Evolutionary conservation across 2,113 vertebrate genomes (phyloP).

Genomic region (Bagarius yarrelli): DNA sequence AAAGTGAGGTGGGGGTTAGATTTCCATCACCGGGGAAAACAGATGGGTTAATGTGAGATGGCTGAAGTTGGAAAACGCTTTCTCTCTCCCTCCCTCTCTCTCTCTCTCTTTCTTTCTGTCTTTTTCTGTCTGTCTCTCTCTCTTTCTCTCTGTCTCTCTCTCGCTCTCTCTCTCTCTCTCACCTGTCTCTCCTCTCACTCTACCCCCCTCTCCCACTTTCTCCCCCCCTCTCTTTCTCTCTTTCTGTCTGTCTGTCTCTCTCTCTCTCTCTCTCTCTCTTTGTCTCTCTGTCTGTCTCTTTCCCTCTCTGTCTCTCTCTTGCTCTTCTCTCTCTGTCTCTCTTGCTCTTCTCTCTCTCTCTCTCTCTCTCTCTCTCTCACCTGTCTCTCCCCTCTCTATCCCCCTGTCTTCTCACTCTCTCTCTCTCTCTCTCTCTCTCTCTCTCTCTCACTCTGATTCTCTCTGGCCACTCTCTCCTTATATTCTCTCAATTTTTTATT

Average conservation of each 20-base stretch:
- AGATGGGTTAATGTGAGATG: constrained; percentile 32
- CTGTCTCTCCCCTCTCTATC: neutral
- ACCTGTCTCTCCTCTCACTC: constrained; percentile 9
- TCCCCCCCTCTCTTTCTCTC: neutral
- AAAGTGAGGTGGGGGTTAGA: neutral
- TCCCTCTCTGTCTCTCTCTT: neutral
- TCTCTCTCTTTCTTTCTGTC: neutral
- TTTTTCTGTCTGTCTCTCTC: neutral
- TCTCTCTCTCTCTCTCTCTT: too few relatives aligned
- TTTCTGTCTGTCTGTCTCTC: neutral
- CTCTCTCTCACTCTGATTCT: neutral
- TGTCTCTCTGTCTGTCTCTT: neutral
- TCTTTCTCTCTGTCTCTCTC: neutral
- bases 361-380: constrained; percentile 8
- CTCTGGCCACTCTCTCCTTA: neutral
- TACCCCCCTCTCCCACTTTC: neutral
- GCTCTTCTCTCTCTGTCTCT: neutral
- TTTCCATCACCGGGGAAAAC: constrained; percentile 35
- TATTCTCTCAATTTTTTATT: neutral
- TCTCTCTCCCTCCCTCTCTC: neutral
- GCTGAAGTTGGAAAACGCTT: neutral
- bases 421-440: neutral
- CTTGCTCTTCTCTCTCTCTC: neutral
- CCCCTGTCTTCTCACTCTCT: too few relatives aligned
- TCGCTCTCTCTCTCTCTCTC: too few relatives aligned